These are phyloP conservation scores for Notarius quadriscutis DNA, from an alignment of 2,113 vertebrate genomes.

Conservation along the genomic window DNA sequence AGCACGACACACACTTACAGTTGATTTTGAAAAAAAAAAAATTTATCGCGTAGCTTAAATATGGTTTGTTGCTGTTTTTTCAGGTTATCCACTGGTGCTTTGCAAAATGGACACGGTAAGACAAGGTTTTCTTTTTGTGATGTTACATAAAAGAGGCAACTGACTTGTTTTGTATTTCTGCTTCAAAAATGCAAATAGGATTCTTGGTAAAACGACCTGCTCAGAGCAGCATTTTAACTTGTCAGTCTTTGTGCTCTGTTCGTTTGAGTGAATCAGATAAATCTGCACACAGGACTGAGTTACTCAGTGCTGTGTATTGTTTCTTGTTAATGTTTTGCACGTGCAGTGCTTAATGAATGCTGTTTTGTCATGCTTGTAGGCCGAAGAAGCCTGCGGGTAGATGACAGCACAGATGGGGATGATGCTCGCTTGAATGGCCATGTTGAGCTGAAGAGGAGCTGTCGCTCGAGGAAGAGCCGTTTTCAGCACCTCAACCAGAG, in stretches of 20 bases:
- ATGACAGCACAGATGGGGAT: slow-evolving; percentile 85
- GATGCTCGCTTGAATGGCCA: slow-evolving; percentile 93
- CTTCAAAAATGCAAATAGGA: background rate
- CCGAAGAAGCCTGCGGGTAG: slow-evolving; percentile 86
- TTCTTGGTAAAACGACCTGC: background rate
- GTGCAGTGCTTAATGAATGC: background rate
- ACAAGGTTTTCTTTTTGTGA: slow-evolving; percentile 15
- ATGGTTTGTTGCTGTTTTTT: slow-evolving; percentile 44
- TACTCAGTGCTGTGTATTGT: background rate
- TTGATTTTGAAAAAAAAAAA: background rate
- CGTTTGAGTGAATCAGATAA: background rate
- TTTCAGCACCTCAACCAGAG: slow-evolving; percentile 98
- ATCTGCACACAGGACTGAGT: too few relatives aligned
- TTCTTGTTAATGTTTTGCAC: background rate
- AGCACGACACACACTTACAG: too few relatives aligned
- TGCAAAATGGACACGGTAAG: slow-evolving; percentile 93
- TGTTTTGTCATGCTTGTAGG: slow-evolving; percentile 68
- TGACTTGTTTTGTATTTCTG: background rate
- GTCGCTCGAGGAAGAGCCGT: slow-evolving; percentile 91
- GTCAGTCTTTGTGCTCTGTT: background rate
- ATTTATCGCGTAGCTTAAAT: background rate
- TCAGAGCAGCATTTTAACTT: background rate
- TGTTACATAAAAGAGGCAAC: background rate
- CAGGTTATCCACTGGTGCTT: slow-evolving; percentile 90
- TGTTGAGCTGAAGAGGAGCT: slow-evolving; percentile 94